These are phyloP conservation scores for Astropecten irregularis DNA, from an alignment of 53 echinoderm and acorn worm genomes.

Conservation along the genomic window DNA sequence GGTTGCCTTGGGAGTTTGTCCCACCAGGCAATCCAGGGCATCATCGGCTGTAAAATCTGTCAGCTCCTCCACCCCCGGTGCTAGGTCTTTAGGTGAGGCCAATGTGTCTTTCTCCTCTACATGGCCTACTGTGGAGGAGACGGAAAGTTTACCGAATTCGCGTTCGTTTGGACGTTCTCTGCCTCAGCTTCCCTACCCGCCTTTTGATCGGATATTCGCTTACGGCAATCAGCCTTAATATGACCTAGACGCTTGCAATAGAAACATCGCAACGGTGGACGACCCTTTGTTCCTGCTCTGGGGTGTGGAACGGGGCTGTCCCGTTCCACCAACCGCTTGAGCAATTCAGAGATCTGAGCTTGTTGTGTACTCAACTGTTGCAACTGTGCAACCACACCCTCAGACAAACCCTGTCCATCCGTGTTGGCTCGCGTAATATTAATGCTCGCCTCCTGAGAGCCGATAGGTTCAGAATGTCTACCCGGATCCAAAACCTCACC, in stretches of 20 bases:
- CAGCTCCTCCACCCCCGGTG: not conserved
- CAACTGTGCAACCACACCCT: not conserved
- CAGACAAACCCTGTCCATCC: not conserved
- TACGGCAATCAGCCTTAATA: constrained; percentile 11
- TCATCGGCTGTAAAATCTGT: constrained; percentile 4
- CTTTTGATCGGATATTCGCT: not conserved
- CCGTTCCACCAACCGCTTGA: not conserved
- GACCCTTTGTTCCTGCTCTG: not conserved
- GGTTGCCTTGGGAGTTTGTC: not conserved
- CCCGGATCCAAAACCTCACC: not conserved
- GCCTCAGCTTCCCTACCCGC: not conserved
- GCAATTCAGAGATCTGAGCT: not conserved
- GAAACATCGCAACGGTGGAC: not conserved
- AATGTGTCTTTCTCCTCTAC: not conserved
- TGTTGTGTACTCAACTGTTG: constrained; percentile 5
- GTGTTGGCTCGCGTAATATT: not conserved
- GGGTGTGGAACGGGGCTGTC: not conserved
- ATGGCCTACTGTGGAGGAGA: constrained; percentile 9
- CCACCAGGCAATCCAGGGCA: not conserved
- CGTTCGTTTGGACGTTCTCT: not conserved
- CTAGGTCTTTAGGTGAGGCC: constrained; percentile 7
- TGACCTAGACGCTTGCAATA: constrained; percentile 6
- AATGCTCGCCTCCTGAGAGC: not conserved
- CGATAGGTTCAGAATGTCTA: not conserved
- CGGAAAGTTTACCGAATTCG: not conserved